These are phyloP conservation scores for Gonatopus flavifemur DNA, from an alignment of 1,140 invertebrate species.

Conservation along the genomic window DNA sequence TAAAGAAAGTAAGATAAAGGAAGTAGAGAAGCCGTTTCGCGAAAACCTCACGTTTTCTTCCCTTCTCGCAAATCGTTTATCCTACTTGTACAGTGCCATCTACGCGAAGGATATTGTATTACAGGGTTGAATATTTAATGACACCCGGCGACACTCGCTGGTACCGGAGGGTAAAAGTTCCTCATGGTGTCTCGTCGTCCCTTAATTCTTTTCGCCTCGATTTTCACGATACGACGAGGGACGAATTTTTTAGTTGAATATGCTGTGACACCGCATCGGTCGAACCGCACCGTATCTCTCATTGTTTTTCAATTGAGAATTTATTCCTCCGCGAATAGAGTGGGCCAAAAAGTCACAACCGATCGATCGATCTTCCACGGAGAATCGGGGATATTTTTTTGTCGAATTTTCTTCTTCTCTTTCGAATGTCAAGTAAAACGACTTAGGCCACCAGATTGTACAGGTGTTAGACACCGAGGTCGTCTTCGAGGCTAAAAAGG, in stretches of 20 bases:
- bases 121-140: constrained; percentile 57
- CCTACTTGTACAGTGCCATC: constrained; percentile 29
- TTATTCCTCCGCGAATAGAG: neutral
- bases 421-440: neutral
- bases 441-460: neutral
- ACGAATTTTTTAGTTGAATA: constrained; percentile 18
- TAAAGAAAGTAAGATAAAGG: too few relatives aligned
- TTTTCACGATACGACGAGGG: constrained; percentile 29
- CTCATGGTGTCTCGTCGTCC: constrained; percentile 22
- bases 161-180: constrained; percentile 37
- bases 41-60: neutral
- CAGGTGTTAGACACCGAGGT: neutral
- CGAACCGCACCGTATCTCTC: constrained; percentile 25
- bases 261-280: constrained; percentile 13
- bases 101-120: constrained; percentile 53
- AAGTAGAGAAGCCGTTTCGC: constrained; percentile 12
- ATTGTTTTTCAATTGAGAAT: neutral
- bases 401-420: constrained; percentile 8
- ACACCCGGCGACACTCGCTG: constrained; percentile 47
- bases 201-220: constrained; percentile 37
- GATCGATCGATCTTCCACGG: neutral
- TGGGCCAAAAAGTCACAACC: neutral
- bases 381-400: neutral
- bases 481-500: too few relatives aligned
- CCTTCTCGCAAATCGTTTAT: constrained; percentile 34